These are phyloP conservation scores for Micropoecilia bifurca DNA, from an alignment of 2,797 vertebrate species.

Conservation along the genomic window DNA sequence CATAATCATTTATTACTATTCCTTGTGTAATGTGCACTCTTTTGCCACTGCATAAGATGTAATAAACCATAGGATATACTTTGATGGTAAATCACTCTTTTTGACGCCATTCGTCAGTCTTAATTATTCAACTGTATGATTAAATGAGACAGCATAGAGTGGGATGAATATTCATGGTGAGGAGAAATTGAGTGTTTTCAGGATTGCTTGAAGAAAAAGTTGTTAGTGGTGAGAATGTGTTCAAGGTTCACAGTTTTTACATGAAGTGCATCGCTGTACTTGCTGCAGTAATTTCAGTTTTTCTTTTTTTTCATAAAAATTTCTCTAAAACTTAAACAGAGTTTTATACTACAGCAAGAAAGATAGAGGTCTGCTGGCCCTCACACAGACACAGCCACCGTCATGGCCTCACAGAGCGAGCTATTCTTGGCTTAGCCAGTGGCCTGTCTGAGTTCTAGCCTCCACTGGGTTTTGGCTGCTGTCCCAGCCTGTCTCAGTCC, in stretches of 20 bases:
- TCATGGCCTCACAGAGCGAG: constrained; percentile 17
- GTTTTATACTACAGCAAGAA: constrained; percentile 46
- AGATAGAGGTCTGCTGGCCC: constrained; percentile 32
- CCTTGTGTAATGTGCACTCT: constrained; percentile 69
- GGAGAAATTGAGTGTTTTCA: constrained; percentile 53
- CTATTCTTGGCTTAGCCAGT: constrained; percentile 67
- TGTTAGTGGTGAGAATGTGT: constrained; percentile 16
- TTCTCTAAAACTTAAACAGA: not conserved
- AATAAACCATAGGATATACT: constrained; percentile 79
- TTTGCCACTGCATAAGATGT: constrained; percentile 73
- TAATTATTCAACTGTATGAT: constrained; percentile 76
- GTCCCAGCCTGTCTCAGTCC: constrained; percentile 68
- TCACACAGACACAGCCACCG: constrained; percentile 23
- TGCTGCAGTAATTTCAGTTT: constrained; percentile 3
- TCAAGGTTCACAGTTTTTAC: constrained; percentile 21
- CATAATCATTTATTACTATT: constrained; percentile 84
- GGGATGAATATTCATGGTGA: constrained; percentile 69
- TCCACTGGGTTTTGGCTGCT: constrained; percentile 65
- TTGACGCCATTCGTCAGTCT: constrained; percentile 70
- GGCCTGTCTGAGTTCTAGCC: constrained; percentile 66
- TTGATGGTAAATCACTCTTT: constrained; percentile 75
- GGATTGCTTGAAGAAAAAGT: constrained; percentile 44
- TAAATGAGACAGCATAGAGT: constrained; percentile 63
- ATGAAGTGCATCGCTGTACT: not conserved
- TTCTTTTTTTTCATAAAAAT: too few species aligned